These are phyloP conservation scores for Aleiodes leptofemur DNA, from an alignment of 2,888 invertebrate genomes.

Conservation along the genomic window DNA sequence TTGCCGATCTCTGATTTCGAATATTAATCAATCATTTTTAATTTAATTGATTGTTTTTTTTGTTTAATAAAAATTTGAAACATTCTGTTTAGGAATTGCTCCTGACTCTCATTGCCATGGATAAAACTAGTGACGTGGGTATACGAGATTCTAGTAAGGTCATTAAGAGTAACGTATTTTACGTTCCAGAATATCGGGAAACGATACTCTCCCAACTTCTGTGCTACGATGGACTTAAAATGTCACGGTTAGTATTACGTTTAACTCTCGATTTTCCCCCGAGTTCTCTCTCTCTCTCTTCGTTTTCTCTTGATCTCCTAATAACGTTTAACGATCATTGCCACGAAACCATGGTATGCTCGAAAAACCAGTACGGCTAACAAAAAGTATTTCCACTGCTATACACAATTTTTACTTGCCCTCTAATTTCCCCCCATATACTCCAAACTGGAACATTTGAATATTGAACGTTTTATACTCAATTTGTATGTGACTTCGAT, in stretches of 20 bases:
- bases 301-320: slow-evolving; percentile 35
- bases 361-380: slow-evolving; percentile 26
- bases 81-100: slow-evolving; percentile 83
- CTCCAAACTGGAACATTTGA: slow-evolving; percentile 23
- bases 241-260: slow-evolving; percentile 83
- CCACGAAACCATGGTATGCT: slow-evolving; percentile 38
- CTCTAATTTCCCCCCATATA: slow-evolving; percentile 15
- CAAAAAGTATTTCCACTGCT: background rate
- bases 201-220: slow-evolving; percentile 87
- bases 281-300: background rate
- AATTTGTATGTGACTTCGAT: slow-evolving; percentile 31
- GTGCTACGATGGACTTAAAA: slow-evolving; percentile 89
- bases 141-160: slow-evolving; percentile 89
- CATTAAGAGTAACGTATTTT: slow-evolving; percentile 94
- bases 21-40: background rate
- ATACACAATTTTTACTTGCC: slow-evolving; percentile 1
- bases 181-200: slow-evolving; percentile 95
- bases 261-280: slow-evolving; percentile 36
- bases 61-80: no score
- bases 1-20: no score
- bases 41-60: background rate
- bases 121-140: slow-evolving; percentile 82
- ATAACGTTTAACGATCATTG: slow-evolving; percentile 49
- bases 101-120: slow-evolving; percentile 88
- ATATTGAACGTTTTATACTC: slow-evolving; percentile 29